A percentile compares a stretch with the other conserved stretches of the same genome.
These are phyloP conservation scores for Leptinotarsa lineolata DNA, from an alignment of 1,140 invertebrate species.

Conservation along the genomic window DNA sequence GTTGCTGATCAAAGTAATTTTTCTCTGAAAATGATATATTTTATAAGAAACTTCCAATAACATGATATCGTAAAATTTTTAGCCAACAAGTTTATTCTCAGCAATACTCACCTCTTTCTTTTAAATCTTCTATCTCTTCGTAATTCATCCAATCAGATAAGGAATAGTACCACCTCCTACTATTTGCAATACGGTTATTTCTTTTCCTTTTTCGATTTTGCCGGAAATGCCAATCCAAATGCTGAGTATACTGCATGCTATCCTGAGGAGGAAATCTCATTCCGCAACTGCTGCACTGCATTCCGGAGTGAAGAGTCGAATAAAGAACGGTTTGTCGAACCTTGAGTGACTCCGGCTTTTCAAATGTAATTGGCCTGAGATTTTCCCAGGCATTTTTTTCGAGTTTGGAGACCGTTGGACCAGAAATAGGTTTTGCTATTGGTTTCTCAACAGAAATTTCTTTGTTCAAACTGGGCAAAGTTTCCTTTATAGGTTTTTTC, in stretches of 20 bases:
- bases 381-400: conserved; percentile 34
- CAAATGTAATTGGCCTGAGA: no score
- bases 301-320: conserved; percentile 72
- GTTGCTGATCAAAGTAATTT: conserved; percentile 88
- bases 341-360: conserved; percentile 77
- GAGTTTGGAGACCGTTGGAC: not conserved
- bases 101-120: conserved; percentile 76
- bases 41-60: conserved; percentile 38
- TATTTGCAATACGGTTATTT: conserved; percentile 79
- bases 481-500: no score
- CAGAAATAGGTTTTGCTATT: no score
- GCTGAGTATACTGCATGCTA: conserved; percentile 81
- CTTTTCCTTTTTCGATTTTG: conserved; percentile 88
- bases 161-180: conserved; percentile 89
- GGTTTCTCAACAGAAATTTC: no score
- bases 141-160: conserved; percentile 92
- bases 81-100: no score
- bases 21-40: no score
- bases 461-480: no score
- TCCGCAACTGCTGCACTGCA: conserved; percentile 74
- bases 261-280: no score
- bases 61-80: no score
- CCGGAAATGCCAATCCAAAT: conserved; percentile 80
- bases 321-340: conserved; percentile 72
- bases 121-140: conserved; percentile 90